Percentiles rank a stretch among this genome's conserved stretches.
Evolutionary conservation across 2,113 vertebrate species (phyloP).

Genomic region (Sakesphorus luctuosus): DNA sequence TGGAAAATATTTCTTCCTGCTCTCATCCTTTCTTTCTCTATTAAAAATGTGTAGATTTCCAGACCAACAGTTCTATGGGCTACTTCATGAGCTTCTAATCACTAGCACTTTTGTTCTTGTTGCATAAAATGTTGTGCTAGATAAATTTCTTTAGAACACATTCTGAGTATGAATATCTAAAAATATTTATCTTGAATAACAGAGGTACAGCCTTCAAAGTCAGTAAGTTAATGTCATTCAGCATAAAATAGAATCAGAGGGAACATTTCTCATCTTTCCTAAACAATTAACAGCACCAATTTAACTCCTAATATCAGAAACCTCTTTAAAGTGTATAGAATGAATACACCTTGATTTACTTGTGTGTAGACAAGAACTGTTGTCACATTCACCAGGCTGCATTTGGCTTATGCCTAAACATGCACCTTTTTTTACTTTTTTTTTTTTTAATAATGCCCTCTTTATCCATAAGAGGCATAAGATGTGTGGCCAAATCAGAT

Average conservation of each 20-base stretch:
- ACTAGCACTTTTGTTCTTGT: neutral
- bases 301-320: neutral
- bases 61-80: neutral
- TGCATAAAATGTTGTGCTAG: neutral
- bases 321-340: neutral
- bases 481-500: conserved; percentile 40
- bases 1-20: conserved; percentile 3
- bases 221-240: neutral
- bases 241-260: neutral
- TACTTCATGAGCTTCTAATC: conserved; percentile 24
- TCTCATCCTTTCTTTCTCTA: neutral
- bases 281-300: neutral
- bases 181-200: neutral
- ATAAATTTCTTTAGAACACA: neutral
- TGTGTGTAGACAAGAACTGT: neutral
- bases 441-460: neutral
- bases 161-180: conserved; percentile 2
- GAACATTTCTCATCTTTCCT: neutral
- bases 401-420: neutral
- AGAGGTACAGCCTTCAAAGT: neutral
- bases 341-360: neutral
- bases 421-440: neutral
- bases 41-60: conserved; percentile 41
- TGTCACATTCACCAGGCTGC: neutral
- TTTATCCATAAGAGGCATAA: conserved; percentile 1